A percentile compares a stretch with the other conserved stretches of the same genome.
Evolutionary conservation across 2,888 invertebrate genomes (phyloP).

Genomic region (Adelognathus sp.): DNA sequence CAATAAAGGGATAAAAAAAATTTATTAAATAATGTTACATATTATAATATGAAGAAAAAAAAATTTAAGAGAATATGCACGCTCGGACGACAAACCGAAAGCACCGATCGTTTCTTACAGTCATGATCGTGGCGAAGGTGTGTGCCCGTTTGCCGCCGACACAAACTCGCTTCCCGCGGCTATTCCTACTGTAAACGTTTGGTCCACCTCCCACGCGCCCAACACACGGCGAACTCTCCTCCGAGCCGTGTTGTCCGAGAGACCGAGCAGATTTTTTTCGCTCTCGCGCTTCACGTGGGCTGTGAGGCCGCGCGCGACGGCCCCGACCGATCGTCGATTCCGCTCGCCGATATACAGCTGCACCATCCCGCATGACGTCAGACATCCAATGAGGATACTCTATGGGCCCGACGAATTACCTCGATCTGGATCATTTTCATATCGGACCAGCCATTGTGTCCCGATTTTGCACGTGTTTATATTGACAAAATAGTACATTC

Average conservation of each 20-base stretch:
- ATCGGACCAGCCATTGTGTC: not conserved
- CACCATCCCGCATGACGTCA: conserved; percentile 53
- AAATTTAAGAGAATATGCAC: no score
- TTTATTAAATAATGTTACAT: no score
- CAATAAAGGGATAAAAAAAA: no score
- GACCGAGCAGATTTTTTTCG: conserved; percentile 12
- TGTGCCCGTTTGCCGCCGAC: conserved; percentile 26
- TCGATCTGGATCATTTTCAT: not conserved
- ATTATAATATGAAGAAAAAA: no score
- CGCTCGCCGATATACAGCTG: conserved; percentile 37
- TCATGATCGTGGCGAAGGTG: conserved; percentile 34
- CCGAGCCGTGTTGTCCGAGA: not conserved
- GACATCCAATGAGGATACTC: not conserved
- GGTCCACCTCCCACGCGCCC: conserved; percentile 31
- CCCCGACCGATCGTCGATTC: conserved; percentile 36
- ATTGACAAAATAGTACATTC: not conserved
- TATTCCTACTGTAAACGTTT: conserved; percentile 11
- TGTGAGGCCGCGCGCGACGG: not conserved
- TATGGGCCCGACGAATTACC: not conserved
- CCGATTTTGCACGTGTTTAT: not conserved
- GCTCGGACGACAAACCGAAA: conserved; percentile 6
- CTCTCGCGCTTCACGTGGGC: conserved; percentile 22
- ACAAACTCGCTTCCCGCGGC: conserved; percentile 10
- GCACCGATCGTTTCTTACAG: conserved; percentile 31
- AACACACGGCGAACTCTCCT: not conserved